Conservation (phyloP, 2,888 invertebrate genomes). For the Oithona nana region DNA sequence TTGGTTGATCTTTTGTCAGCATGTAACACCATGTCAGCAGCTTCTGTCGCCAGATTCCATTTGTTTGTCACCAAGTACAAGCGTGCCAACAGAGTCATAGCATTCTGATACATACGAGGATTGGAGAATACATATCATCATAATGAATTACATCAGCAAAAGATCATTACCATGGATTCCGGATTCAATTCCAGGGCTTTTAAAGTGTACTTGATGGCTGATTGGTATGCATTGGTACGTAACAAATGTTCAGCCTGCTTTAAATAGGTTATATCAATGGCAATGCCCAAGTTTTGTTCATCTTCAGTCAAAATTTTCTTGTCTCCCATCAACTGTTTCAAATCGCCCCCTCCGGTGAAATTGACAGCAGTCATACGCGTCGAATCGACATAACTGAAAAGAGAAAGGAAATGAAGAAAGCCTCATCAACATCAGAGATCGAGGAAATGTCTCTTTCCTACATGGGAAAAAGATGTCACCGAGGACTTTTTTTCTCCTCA, state of each 20-base stretch:
- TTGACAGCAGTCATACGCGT: background rate
- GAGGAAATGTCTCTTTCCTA: too few relatives aligned
- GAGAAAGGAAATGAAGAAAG: too few relatives aligned
- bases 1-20: slow-evolving; percentile 1
- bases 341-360: background rate
- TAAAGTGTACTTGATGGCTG: slow-evolving; percentile 2
- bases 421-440: too few relatives aligned
- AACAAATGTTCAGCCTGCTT: slow-evolving; percentile 10
- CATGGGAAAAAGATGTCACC: too few relatives aligned
- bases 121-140: background rate
- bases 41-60: background rate
- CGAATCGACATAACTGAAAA: slow-evolving; percentile 1
- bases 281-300: background rate
- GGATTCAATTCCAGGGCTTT: slow-evolving; percentile 1
- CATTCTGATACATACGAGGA: background rate
- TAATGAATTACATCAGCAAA: background rate
- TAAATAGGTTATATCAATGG: background rate
- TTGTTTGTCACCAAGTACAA: slow-evolving; percentile 5
- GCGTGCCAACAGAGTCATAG: background rate
- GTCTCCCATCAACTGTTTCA: background rate
- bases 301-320: background rate
- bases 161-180: background rate
- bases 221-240: background rate
- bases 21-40: slow-evolving; percentile 1
- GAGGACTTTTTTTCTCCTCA: too few relatives aligned